These are phyloP conservation scores for Drosophila pachea DNA, from an alignment of 1,140 invertebrate species.

Conservation along the genomic window DNA sequence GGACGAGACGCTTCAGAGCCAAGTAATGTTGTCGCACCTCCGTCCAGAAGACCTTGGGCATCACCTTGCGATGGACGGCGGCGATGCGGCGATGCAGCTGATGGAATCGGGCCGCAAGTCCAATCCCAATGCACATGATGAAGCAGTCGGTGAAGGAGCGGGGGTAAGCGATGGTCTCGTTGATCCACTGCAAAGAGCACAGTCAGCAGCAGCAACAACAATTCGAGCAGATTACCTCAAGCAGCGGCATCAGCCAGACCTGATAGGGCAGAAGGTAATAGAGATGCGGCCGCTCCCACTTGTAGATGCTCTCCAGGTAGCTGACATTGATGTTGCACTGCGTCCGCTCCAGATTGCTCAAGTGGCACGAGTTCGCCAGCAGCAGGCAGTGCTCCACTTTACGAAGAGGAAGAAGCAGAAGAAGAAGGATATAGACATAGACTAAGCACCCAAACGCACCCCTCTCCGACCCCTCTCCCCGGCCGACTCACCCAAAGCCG, in stretches of 20 bases:
- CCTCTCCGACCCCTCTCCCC: background rate
- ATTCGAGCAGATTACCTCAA: slow-evolving; percentile 41
- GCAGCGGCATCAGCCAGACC: slow-evolving; percentile 55
- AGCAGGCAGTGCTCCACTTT: slow-evolving; percentile 65
- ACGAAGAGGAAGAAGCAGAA: background rate
- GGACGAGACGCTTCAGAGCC: slow-evolving; percentile 84
- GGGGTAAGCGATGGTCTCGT: slow-evolving; percentile 72
- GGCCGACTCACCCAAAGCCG: slow-evolving; percentile 50
- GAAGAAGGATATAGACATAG: no score
- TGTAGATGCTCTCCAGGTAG: slow-evolving; percentile 65
- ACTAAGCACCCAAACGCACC: background rate
- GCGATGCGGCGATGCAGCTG: slow-evolving; percentile 80
- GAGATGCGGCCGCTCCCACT: slow-evolving; percentile 66
- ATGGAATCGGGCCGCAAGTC: slow-evolving; percentile 81
- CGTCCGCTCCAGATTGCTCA: slow-evolving; percentile 63
- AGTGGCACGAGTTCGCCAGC: slow-evolving; percentile 61
- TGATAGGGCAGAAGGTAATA: slow-evolving; percentile 60
- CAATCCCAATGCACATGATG: slow-evolving; percentile 82
- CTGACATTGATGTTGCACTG: slow-evolving; percentile 71
- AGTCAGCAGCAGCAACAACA: no score
- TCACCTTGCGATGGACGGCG: slow-evolving; percentile 80
- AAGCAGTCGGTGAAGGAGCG: slow-evolving; percentile 81
- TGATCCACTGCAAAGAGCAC: slow-evolving; percentile 53
- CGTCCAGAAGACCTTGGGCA: slow-evolving; percentile 82
- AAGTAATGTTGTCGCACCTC: slow-evolving; percentile 80